Evolutionary conservation across 2,797 vertebrate species (phyloP).

Genomic region (Gila robusta): DNA sequence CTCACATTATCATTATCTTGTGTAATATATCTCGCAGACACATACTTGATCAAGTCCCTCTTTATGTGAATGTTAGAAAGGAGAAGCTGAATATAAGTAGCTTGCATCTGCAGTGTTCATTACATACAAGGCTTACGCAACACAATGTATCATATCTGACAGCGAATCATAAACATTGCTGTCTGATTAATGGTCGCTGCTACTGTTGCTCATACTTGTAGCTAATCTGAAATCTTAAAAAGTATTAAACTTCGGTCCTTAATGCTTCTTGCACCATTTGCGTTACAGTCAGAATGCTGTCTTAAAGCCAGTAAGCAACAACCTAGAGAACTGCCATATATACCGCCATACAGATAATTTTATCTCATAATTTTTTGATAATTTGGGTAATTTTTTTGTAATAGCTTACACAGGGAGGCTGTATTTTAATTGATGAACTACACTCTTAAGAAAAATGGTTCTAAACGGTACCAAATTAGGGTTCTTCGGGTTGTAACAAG

Average conservation of each 20-base stretch:
- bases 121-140: not conserved
- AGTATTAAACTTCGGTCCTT: not conserved
- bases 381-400: no score
- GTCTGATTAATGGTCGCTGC: not conserved
- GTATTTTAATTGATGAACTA: no score
- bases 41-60: not conserved
- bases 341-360: no score
- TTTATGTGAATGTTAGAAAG: not conserved
- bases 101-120: not conserved
- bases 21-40: not conserved
- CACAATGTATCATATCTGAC: conserved; percentile 10
- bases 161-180: not conserved
- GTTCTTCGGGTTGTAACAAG: no score
- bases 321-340: no score
- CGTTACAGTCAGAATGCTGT: not conserved
- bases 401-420: no score
- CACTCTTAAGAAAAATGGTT: no score
- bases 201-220: not conserved
- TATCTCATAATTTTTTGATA: no score
- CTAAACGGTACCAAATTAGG: no score
- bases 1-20: not conserved
- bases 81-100: not conserved
- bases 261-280: not conserved
- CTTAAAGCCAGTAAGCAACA: not conserved
- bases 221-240: not conserved